These are phyloP conservation scores for Drosophila burlai DNA, from an alignment of 1,140 invertebrate species.

Conservation along the genomic window DNA sequence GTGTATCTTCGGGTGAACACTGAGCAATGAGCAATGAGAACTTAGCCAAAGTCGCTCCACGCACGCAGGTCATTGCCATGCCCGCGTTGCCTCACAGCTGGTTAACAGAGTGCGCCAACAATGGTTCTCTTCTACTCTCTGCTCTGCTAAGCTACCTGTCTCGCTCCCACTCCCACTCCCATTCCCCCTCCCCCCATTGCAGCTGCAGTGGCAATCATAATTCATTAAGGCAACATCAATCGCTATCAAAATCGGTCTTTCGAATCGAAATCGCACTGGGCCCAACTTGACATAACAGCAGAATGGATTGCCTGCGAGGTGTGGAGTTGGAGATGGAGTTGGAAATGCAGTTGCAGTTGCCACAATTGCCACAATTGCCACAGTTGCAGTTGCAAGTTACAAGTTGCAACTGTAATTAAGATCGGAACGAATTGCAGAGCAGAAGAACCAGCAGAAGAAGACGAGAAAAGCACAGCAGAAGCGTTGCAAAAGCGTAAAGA, in stretches of 20 bases:
- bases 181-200: background rate
- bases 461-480: slow-evolving; percentile 16
- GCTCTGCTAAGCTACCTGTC: slow-evolving; percentile 22
- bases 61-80: slow-evolving; percentile 53
- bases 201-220: slow-evolving; percentile 60
- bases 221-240: slow-evolving; percentile 74
- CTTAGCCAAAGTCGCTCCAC: slow-evolving; percentile 43
- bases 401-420: slow-evolving; percentile 69
- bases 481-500: slow-evolving; percentile 69
- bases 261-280: background rate
- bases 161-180: background rate
- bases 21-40: slow-evolving; percentile 42
- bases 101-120: slow-evolving; percentile 28
- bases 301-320: slow-evolving; percentile 48
- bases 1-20: slow-evolving; percentile 28
- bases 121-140: slow-evolving; percentile 18
- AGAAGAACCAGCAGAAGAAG: slow-evolving; percentile 3
- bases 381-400: slow-evolving; percentile 20
- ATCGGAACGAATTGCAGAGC: slow-evolving; percentile 65
- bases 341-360: slow-evolving; percentile 13
- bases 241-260: slow-evolving; percentile 37
- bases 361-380: slow-evolving; percentile 8
- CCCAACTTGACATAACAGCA: slow-evolving; percentile 65
- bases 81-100: slow-evolving; percentile 48
- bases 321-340: slow-evolving; percentile 26